Evolutionary conservation across 2,797 vertebrate species (phyloP), one percentile per base, ranked within the genome.

Genomic region (Dendrocincla tyrannina): DNA sequence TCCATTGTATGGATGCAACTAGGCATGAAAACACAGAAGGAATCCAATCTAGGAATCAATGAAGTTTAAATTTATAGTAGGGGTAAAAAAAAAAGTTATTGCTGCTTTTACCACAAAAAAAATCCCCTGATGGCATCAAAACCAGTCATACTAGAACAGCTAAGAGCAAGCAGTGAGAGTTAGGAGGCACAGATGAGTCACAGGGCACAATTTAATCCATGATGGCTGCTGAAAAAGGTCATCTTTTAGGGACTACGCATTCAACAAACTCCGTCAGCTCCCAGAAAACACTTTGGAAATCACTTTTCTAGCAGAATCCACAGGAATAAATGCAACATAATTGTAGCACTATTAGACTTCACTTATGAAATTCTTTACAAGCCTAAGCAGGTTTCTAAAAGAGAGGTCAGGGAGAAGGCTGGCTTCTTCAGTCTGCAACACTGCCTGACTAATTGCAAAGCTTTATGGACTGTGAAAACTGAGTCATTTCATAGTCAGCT

Each of bases 401-500:
- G 50, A 42, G 35, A 92, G 35, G 37, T 4, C 3, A 1, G 7
- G 32, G 32, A 91, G 33, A 63, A 85, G 49, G 15, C 33, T 88
- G 42, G 15, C 20, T 89, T 63, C 55, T 63, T 85, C 58, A 60
- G 20, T 41, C 55, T 80, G 56, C 82, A 72, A 44, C 52, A n/a
- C 44, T 59, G 69, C 24, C 81, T 92, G 69, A 42, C 53, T 92
- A 93, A 91, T 64, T 83, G 72, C 60, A 80, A 89, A 91, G 83
- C 44, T 91, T 80, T 85, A 95, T 67, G 72, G 72, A 85, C 72
- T 20, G 10, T 83, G 76, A 89, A 95, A 95, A 85, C 42, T 64
- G 68, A 92, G 88, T 89, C 52, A 92, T 35, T 85, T 75, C 62
- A 68, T 60, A 83, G 53, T 89, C 89, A 89, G 82, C 62, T 91